Evolutionary conservation across 2,888 invertebrate species (phyloP).

Genomic region (Troides helena): DNA sequence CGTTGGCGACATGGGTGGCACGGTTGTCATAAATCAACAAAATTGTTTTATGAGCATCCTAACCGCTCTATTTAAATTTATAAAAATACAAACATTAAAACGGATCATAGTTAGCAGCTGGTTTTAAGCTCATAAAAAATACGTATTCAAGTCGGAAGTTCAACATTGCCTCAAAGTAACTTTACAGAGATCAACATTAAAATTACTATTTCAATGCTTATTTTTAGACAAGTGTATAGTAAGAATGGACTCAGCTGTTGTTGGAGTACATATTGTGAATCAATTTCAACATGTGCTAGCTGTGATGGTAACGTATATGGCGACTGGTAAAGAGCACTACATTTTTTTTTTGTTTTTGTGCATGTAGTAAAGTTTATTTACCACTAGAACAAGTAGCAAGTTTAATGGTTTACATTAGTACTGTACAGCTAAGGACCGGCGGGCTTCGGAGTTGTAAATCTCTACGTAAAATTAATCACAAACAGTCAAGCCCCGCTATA

Average conservation of each 20-base stretch:
- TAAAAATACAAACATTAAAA: conserved; percentile 21
- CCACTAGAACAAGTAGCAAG: conserved; percentile 12
- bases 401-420: conserved; percentile 24
- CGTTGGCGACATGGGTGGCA: conserved; percentile 42
- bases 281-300: no score
- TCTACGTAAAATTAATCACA: conserved; percentile 28
- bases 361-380: conserved; percentile 4
- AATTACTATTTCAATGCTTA: no score
- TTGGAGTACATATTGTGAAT: no score
- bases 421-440: conserved; percentile 11
- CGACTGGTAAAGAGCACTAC: no score
- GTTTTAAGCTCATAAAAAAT: not conserved
- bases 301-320: no score
- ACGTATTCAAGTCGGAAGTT: not conserved
- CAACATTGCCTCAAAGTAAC: not conserved
- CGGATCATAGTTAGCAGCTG: conserved; percentile 17
- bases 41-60: conserved; percentile 29
- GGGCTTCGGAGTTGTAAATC: conserved; percentile 28
- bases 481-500: conserved; percentile 26
- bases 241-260: no score
- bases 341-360: not conserved
- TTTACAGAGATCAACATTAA: no score
- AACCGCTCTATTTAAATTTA: conserved; percentile 26
- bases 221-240: no score
- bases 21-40: conserved; percentile 43